Evolutionary conservation across 2,888 invertebrate species (phyloP).

Genomic region (Melieria picta): DNA sequence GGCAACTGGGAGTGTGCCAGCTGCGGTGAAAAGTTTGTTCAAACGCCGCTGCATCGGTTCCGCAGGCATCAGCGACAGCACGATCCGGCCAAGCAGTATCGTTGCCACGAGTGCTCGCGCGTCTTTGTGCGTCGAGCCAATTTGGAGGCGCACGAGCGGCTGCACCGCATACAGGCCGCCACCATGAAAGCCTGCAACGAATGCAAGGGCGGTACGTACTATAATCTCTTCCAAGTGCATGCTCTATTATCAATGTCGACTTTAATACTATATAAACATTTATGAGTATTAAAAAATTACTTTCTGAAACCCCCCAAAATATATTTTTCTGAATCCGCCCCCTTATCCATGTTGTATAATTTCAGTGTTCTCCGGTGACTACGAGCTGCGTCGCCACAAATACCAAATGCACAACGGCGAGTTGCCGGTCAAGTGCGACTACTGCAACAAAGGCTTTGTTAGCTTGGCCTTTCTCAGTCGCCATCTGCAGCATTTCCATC

Average conservation of each 20-base stretch:
- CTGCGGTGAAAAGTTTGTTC: slow-evolving; percentile 40
- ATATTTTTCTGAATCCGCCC: too few relatives aligned
- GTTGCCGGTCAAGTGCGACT: slow-evolving; percentile 41
- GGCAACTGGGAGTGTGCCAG: slow-evolving; percentile 44
- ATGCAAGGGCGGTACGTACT: slow-evolving; percentile 42
- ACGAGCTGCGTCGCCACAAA: slow-evolving; percentile 44
- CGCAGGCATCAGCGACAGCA: slow-evolving; percentile 45
- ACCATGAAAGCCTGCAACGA: slow-evolving; percentile 36
- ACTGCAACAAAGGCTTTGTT: slow-evolving; percentile 46
- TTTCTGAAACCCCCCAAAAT: too few relatives aligned
- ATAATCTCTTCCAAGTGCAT: neutral
- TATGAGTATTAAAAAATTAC: too few relatives aligned
- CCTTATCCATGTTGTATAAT: neutral
- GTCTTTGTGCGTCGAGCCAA: slow-evolving; percentile 42
- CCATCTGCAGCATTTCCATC: slow-evolving; percentile 42
- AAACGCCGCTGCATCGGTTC: slow-evolving; percentile 42
- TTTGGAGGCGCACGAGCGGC: slow-evolving; percentile 42
- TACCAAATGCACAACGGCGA: slow-evolving; percentile 43
- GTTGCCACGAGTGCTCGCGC: slow-evolving; percentile 42
- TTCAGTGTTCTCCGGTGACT: slow-evolving; percentile 41
- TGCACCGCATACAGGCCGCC: slow-evolving; percentile 35
- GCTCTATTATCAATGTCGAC: too few relatives aligned
- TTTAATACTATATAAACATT: too few relatives aligned
- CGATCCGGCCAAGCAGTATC: slow-evolving; percentile 36
- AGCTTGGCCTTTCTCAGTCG: slow-evolving; percentile 44